Conservation (phyloP, 2,797 vertebrate species). For the Hafferia zeledoni region DNA sequence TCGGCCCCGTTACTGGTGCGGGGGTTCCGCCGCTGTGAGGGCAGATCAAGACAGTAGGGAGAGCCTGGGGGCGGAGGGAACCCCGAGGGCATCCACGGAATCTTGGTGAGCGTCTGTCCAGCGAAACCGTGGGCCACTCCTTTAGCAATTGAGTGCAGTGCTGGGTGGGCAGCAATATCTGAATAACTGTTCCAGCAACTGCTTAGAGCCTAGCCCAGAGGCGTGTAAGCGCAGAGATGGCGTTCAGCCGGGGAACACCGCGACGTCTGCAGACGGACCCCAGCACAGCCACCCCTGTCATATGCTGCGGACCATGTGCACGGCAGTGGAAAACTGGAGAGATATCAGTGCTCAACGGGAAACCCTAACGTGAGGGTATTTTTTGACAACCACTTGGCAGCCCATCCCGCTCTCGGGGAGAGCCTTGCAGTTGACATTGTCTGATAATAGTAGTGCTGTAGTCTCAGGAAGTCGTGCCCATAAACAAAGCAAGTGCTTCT, state of each 20-base stretch:
- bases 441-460: background rate
- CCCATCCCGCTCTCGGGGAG: background rate
- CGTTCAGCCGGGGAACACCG: rapidly evolving
- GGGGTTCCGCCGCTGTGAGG: background rate
- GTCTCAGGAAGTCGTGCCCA: background rate
- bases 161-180: background rate
- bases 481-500: conserved; percentile 54
- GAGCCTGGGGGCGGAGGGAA: rapidly evolving
- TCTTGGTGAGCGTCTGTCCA: background rate
- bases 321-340: rapidly evolving
- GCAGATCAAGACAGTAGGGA: rapidly evolving
- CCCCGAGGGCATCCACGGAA: rapidly evolving
- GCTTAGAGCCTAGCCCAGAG: rapidly evolving
- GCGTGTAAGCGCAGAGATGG: rapidly evolving
- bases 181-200: background rate
- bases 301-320: background rate
- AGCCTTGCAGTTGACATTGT: conserved; percentile 27
- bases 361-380: background rate
- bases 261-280: background rate
- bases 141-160: background rate
- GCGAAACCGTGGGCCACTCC: background rate
- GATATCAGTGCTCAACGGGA: rapidly evolving
- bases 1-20: rapidly evolving
- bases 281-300: rapidly evolving
- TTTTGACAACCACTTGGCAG: background rate